Evolutionary conservation across 1,140 invertebrate genomes (phyloP), one percentile per base, ranked within the genome.

Genomic region (Trachymyrmex septentrionalis): DNA sequence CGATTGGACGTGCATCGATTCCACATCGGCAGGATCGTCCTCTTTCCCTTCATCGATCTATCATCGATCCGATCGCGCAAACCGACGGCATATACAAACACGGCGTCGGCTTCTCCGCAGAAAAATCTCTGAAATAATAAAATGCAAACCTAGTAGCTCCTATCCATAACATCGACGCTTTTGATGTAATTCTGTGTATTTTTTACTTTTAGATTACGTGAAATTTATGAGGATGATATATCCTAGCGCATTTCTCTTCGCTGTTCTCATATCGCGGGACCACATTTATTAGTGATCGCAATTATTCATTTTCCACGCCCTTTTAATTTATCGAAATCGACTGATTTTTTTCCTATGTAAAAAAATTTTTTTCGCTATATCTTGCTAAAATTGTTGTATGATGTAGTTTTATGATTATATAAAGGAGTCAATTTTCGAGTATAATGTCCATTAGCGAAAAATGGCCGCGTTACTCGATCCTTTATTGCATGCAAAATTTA

Each of bases 111-210:
- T 4, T n/a, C 48, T 55, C 48, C 14, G 38, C 16, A 30, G n/a
- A 69, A 69, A 69, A 53, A 81, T 80, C 30, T 38, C 77, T 71
- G 9, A 21, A 81, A 81, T 81, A 71, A 81, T 69, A 81, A 69
- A 81, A 55, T 69, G 30, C 9, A 12, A 16, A 67, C n/a, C 27
- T 34, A 10, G n/a, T 34, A 10, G 64, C 63, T 57, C 21, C 53
- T 55, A 14, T 27, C 34, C 21, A 21, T 57, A 24, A 76, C 30
- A 7, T 38, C 48, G 27, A 19, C 24, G 30, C 30, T 27, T 6
- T 14, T 50, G 48, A 53, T 24, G 30, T 16, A 19, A 24, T 4
- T 21, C n/a, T 24, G 10, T 53, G 63, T n/a, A 67, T 48, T 80
- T 80, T 67, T 69, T 69, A 48, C 14, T 55, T 24, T 53, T 21